A percentile compares a stretch with the other conserved stretches of the same genome.
phyloP scores from a whole-genome alignment of 2,113 vertebrate genomes.

The Sclerurus mexicanus region DNA sequence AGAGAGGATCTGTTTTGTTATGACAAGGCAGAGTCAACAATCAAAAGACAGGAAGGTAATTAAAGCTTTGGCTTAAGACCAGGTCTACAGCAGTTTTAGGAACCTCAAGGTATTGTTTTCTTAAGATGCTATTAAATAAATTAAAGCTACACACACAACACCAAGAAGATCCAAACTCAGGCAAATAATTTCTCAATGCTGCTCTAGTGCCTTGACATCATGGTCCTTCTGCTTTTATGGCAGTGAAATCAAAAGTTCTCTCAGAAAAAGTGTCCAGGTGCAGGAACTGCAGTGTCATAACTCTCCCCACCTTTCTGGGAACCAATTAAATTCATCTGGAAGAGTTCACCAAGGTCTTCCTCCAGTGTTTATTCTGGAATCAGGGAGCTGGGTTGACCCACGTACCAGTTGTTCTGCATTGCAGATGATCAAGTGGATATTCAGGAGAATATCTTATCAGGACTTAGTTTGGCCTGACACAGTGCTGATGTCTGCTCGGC shows the following conservation, averaged over 20 bases:
- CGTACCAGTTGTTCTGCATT: not conserved
- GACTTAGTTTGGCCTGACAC: not conserved
- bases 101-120: constrained; percentile 3
- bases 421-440: not conserved
- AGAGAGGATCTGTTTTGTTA: constrained; percentile 11
- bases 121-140: not conserved
- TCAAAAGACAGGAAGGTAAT: constrained; percentile 33
- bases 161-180: not conserved
- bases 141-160: not conserved
- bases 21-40: constrained; percentile 16
- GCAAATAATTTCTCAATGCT: not conserved
- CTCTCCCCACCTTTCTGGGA: not conserved
- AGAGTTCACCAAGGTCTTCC: not conserved
- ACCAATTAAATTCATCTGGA: not conserved
- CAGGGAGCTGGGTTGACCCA: not conserved
- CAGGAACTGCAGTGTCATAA: not conserved
- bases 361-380: not conserved
- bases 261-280: not conserved
- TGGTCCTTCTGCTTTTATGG: not conserved
- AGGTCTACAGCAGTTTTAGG: not conserved
- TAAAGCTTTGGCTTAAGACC: constrained; percentile 31
- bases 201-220: not conserved
- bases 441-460: not conserved
- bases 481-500: not conserved
- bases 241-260: not conserved